Conservation (phyloP, 2,888 invertebrate genomes). For the Cynaeus angustus region DNA sequence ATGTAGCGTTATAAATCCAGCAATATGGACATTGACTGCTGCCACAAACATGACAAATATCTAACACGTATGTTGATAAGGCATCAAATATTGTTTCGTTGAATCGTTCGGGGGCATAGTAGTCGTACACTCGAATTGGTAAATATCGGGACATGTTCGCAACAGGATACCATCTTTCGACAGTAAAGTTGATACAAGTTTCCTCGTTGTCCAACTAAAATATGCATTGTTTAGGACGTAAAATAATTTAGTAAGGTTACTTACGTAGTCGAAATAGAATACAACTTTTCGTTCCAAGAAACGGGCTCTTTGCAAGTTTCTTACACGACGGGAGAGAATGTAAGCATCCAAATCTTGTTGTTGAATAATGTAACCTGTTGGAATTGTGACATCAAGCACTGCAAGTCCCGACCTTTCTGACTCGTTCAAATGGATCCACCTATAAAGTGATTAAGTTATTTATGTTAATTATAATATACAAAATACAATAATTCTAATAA, state of each 20-base stretch:
- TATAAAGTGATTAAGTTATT: slow-evolving; percentile 63
- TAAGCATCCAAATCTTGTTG: slow-evolving; percentile 92
- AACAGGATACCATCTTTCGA: slow-evolving; percentile 96
- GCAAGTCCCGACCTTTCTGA: slow-evolving; percentile 91
- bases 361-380: slow-evolving; percentile 93
- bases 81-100: slow-evolving; percentile 94
- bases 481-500: no score
- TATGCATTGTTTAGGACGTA: neutral
- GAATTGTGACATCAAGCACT: slow-evolving; percentile 89
- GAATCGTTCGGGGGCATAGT: slow-evolving; percentile 95
- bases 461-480: no score
- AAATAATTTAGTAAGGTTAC: slow-evolving; percentile 61
- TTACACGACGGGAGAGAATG: slow-evolving; percentile 84
- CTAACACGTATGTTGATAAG: slow-evolving; percentile 87
- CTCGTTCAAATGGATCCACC: slow-evolving; percentile 87
- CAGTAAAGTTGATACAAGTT: slow-evolving; percentile 93
- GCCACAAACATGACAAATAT: slow-evolving; percentile 95
- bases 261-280: slow-evolving; percentile 95
- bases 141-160: slow-evolving; percentile 97
- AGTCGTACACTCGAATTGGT: slow-evolving; percentile 93
- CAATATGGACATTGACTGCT: slow-evolving; percentile 96
- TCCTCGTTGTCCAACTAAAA: slow-evolving; percentile 85
- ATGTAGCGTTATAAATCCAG: slow-evolving; percentile 84
- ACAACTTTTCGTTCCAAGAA: slow-evolving; percentile 87
- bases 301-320: slow-evolving; percentile 88